These are phyloP conservation scores for Hyperoplus immaculatus DNA, from an alignment of 2,797 vertebrate genomes.

Conservation along the genomic window DNA sequence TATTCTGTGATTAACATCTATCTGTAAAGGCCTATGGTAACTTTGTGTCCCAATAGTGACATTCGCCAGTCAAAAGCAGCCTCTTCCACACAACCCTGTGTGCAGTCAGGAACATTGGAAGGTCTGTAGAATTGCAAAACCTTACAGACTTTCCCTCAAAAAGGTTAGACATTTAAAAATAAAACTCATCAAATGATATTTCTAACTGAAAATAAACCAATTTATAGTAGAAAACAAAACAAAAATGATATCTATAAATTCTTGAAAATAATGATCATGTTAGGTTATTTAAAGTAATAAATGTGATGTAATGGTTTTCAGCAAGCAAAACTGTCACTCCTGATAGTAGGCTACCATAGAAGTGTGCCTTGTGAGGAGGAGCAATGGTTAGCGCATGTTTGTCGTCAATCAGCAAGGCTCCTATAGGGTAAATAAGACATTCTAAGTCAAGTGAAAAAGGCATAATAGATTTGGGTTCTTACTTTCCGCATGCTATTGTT, in stretches of 20 bases:
- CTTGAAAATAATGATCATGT: not conserved
- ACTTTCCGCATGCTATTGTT: conserved; percentile 3
- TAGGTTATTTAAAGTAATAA: too few species aligned
- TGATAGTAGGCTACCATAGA: too few species aligned
- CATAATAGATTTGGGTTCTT: not conserved
- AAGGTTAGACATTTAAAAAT: too few species aligned
- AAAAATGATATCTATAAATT: not conserved
- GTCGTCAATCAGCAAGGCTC: not conserved
- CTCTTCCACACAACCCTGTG: not conserved
- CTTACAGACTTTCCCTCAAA: too few species aligned
- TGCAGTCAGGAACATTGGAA: not conserved
- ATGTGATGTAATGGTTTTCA: not conserved
- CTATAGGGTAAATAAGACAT: not conserved
- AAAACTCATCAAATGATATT: too few species aligned
- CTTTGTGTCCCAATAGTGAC: not conserved
- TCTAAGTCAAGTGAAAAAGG: conserved; percentile 1
- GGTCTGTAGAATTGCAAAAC: too few species aligned
- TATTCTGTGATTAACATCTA: not conserved
- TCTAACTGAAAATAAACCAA: not conserved
- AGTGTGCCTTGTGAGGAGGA: not conserved
- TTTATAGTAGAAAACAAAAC: not conserved
- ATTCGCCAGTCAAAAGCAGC: not conserved
- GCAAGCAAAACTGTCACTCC: not conserved
- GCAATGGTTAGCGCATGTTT: not conserved
- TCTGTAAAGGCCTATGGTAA: not conserved